A percentile compares a stretch with the other conserved stretches of the same genome.
Conservation (phyloP, 92 coral and sea anemone genomes). For the Chrysogorgia sp. region DNA sequence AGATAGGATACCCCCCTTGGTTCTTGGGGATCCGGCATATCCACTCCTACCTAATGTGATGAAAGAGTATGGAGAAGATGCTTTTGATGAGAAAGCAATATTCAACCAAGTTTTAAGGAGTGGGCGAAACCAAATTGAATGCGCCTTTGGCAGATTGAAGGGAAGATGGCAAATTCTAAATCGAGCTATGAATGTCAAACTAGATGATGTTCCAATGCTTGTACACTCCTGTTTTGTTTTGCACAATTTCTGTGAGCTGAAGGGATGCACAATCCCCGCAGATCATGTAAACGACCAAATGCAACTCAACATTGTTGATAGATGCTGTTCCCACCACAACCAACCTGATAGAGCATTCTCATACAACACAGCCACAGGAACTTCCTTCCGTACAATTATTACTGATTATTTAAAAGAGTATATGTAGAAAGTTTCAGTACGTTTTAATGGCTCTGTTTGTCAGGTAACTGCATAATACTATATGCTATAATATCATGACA, state of each 20-base stretch:
- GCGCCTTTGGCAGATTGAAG: slow-evolving; percentile 60
- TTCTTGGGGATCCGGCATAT: too few species aligned
- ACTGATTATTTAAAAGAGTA: slow-evolving; percentile 57
- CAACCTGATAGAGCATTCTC: slow-evolving; percentile 51
- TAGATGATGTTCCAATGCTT: slow-evolving; percentile 52
- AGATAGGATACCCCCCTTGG: too few species aligned
- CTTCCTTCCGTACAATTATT: slow-evolving; percentile 35
- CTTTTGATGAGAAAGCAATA: too few species aligned
- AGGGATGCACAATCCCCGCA: slow-evolving; percentile 14
- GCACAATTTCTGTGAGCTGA: slow-evolving; percentile 62
- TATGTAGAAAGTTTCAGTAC: not conserved
- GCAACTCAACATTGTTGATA: slow-evolving; percentile 56
- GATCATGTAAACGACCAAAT: slow-evolving; percentile 48
- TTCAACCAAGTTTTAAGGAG: too few species aligned
- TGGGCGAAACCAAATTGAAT: not conserved
- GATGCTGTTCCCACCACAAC: slow-evolving; percentile 59
- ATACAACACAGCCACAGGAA: slow-evolving; percentile 60
- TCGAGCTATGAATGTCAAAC: slow-evolving; percentile 41
- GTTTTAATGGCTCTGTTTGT: not conserved
- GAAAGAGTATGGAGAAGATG: too few species aligned
- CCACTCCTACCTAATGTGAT: too few species aligned
- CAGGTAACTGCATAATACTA: not conserved
- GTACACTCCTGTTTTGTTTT: slow-evolving; percentile 51
- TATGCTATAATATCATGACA: not conserved
- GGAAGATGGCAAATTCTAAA: slow-evolving; percentile 53